Conservation (phyloP, 2,797 vertebrate species). For the Centropyge bicolor region DNA sequence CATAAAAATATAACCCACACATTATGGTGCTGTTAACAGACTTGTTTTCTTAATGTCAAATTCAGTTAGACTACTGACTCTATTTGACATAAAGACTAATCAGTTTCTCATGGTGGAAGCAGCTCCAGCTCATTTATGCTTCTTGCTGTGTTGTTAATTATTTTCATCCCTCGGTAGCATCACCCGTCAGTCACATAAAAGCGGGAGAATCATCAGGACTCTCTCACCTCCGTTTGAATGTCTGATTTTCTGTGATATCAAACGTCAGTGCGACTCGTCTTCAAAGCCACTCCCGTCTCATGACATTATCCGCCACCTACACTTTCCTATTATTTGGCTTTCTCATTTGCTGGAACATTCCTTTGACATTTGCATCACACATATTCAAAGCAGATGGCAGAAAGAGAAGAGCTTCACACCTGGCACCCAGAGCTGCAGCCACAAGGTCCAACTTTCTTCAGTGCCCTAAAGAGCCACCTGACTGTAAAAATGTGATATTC, state of each 20-base stretch:
- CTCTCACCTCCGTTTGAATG: constrained; percentile 5
- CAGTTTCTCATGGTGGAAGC: neutral
- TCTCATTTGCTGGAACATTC: constrained; percentile 7
- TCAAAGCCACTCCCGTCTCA: constrained; percentile 25
- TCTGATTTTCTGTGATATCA: constrained; percentile 9
- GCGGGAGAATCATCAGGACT: neutral
- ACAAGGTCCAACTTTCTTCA: neutral
- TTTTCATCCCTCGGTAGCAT: neutral
- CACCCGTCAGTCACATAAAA: neutral
- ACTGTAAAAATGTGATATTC: neutral
- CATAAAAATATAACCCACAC: constrained; percentile 11
- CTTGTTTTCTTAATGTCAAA: constrained; percentile 19
- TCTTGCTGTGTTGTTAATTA: neutral
- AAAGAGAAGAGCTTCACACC: constrained; percentile 6
- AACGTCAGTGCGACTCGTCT: constrained; percentile 4
- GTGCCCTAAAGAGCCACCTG: neutral
- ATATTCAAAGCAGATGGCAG: constrained; percentile 7
- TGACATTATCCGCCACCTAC: constrained; percentile 10
- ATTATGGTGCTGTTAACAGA: neutral
- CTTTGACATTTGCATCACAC: constrained; percentile 27
- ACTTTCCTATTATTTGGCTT: neutral
- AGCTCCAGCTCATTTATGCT: neutral
- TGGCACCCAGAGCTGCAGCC: neutral
- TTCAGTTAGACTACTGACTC: neutral
- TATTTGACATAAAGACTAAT: neutral